Base-by-base conservation (phyloP, 2,113 vertebrate genomes). In the Macheiramphus alcinus region DNA sequence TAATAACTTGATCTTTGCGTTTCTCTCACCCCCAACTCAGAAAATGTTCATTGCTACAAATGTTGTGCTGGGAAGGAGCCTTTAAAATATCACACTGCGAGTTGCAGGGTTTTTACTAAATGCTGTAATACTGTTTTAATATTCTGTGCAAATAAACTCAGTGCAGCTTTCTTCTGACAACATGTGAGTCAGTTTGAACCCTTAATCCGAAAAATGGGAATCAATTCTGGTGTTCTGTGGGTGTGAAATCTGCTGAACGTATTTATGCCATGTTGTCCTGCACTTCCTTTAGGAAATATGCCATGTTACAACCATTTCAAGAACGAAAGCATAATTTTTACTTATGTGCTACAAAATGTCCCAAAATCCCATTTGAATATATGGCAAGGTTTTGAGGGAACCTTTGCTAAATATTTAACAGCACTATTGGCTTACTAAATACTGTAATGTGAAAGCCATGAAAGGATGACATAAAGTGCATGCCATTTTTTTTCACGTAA, bases 351-450 rank as follows among this genome's bases (percentile, higher is more conserved):
- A 59, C 83, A 95, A 97, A 97, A 97, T 91, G 86, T 72, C 82
- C 97, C 96, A 93, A 97, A 94, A 94, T 97, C 74, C 85, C 91
- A 94, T 97, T 78, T 96, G 93, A 97, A 95, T 96, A 85, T 87
- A 96, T 40, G 58, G 85, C 70, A 94, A 74, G 85, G 72, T 93
- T 98, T 95, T 79, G 80, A 96, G 63, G 66, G 42, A 97, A 96
- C 50, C 80, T 98, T 97, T 94, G 83, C 94, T 97, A 97, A 98
- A 97, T 97, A 97, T 97, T 97, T 98, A 97, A 98, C 86, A 94
- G 87, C 66, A 74, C 86, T 90, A 76, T 93, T 72, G 45, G 75
- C 91, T 94, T 98, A 97, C 96, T 98, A 98, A 97, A 96, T 93
- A 90, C 96, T 85, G 42, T 83, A 91, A 95, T 82, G 63, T 83